Percentiles rank a stretch among this genome's conserved stretches.
phyloP scores from a whole-genome alignment of 2,113 vertebrate species.

The Atlantisia rogersi region DNA sequence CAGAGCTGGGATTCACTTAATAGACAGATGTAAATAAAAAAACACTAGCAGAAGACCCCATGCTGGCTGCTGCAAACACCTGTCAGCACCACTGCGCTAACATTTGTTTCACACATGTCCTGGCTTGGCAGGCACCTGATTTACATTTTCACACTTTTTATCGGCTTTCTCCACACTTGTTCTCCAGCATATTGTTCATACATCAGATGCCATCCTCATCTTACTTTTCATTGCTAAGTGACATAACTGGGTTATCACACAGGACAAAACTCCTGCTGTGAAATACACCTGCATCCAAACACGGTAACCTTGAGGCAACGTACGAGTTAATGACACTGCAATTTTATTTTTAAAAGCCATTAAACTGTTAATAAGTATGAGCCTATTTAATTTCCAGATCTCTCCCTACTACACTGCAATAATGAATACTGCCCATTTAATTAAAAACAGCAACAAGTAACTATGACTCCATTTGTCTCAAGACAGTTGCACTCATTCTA shows the following conservation, averaged over 20 bases:
- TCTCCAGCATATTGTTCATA: neutral
- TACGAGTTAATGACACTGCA: neutral
- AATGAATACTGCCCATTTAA: neutral
- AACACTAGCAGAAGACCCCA: neutral
- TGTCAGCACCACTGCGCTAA: constrained; percentile 6
- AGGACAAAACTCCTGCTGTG: neutral
- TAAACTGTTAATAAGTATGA: neutral
- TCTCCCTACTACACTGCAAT: neutral
- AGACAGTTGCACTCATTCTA: neutral
- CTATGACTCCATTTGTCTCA: neutral
- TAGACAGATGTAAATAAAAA: neutral
- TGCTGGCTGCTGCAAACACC: constrained; percentile 11
- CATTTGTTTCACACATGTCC: constrained; percentile 47
- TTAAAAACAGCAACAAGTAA: neutral
- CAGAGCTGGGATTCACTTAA: neutral
- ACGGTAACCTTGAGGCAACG: neutral
- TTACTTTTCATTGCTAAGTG: neutral
- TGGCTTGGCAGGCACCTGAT: constrained; percentile 38
- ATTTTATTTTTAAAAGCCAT: neutral
- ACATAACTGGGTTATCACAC: neutral
- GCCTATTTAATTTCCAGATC: neutral
- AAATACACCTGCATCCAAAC: neutral
- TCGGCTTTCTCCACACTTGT: neutral
- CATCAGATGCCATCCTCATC: neutral
- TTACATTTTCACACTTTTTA: constrained; percentile 52